phyloP scores from a whole-genome alignment of 1,140 invertebrate species.

The Drosophila micromelanica region DNA sequence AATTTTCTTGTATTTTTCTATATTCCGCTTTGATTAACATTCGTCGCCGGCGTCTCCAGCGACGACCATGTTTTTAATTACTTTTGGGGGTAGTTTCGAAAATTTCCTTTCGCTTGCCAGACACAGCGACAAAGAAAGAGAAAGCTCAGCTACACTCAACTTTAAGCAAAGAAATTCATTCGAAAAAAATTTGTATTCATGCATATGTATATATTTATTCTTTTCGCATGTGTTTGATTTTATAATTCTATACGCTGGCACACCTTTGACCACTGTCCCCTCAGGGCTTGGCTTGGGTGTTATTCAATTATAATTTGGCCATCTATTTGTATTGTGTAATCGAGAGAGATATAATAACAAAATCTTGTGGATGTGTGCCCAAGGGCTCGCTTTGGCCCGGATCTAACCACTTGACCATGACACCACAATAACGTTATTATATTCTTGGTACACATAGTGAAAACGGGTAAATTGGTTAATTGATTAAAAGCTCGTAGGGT shows the following conservation, averaged over 20 bases:
- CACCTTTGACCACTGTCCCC: slow-evolving; percentile 8
- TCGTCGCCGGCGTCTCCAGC: slow-evolving; percentile 55
- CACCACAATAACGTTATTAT: slow-evolving; percentile 35
- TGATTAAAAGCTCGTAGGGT: too few species aligned
- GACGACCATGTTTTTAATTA: slow-evolving; percentile 71
- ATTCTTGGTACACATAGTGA: neutral
- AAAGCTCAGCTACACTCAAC: slow-evolving; percentile 31
- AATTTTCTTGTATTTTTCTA: slow-evolving; percentile 62
- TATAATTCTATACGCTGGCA: slow-evolving; percentile 26
- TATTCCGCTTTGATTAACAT: slow-evolving; percentile 77
- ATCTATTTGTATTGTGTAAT: slow-evolving; percentile 41
- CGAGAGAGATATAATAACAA: slow-evolving; percentile 27
- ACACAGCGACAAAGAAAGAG: slow-evolving; percentile 24
- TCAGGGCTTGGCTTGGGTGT: slow-evolving; percentile 1
- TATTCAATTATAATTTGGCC: slow-evolving; percentile 54
- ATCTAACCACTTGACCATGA: slow-evolving; percentile 68
- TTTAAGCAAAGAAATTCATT: slow-evolving; percentile 44
- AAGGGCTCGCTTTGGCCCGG: slow-evolving; percentile 48
- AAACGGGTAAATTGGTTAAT: neutral
- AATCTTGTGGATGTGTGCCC: slow-evolving; percentile 47
- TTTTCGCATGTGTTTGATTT: slow-evolving; percentile 17
- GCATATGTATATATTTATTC: neutral
- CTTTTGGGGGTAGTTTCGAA: slow-evolving; percentile 77
- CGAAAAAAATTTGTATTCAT: neutral
- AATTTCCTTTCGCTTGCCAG: slow-evolving; percentile 34